Conservation (phyloP, 2,113 vertebrate genomes). For the Rafetus swinhoei region DNA sequence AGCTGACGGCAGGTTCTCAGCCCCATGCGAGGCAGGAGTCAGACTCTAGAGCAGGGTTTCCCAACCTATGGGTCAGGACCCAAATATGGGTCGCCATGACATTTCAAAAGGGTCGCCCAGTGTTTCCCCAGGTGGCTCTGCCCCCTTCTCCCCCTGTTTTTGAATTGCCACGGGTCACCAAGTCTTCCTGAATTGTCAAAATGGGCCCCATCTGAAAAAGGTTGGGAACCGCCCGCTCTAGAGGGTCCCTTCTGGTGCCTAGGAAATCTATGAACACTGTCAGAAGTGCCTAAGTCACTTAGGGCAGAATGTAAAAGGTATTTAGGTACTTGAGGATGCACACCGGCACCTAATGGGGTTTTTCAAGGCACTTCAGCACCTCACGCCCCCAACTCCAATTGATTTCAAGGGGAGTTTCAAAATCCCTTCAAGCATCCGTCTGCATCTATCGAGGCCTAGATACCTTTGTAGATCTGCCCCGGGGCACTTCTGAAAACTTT, state of each 20-base stretch:
- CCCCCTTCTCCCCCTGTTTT: too few relatives aligned
- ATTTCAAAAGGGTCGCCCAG: too few relatives aligned
- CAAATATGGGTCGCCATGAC: too few relatives aligned
- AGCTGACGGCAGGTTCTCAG: neutral
- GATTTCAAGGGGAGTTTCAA: neutral
- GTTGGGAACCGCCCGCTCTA: too few relatives aligned
- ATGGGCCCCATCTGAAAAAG: too few relatives aligned
- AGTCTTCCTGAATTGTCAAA: too few relatives aligned
- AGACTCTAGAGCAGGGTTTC: too few relatives aligned
- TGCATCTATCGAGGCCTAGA: neutral
- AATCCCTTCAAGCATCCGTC: neutral
- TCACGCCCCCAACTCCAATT: neutral
- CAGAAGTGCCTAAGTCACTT: neutral
- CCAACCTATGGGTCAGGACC: too few relatives aligned
- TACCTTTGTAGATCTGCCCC: neutral
- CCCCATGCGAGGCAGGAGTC: neutral
- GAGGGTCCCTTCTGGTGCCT: neutral
- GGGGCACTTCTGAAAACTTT: neutral
- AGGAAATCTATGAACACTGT: neutral
- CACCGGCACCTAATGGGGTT: neutral
- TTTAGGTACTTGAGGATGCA: neutral
- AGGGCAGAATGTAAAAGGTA: accelerated
- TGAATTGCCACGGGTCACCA: too few relatives aligned
- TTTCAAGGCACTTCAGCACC: neutral
- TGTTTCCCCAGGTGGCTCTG: too few relatives aligned